A percentile compares a stretch with the other conserved stretches of the same genome.
Conservation (phyloP, 2,113 vertebrate species). For the Motacilla alba region DNA sequence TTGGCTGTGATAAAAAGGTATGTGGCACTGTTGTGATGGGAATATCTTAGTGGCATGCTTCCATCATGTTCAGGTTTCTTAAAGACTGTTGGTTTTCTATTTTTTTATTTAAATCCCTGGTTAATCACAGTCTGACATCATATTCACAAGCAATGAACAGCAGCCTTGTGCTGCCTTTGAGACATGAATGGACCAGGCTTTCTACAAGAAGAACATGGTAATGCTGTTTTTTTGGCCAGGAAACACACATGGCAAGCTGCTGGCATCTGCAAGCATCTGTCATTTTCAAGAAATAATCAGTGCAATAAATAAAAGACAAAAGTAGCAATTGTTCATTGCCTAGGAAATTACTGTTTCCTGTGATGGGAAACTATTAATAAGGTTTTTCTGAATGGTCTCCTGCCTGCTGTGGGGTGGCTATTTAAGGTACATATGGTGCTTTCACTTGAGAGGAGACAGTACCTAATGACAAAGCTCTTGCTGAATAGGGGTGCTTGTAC, state of each 20-base stretch:
- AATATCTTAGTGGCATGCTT: not conserved
- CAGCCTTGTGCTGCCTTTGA: not conserved
- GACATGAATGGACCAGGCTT: not conserved
- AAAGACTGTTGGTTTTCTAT: not conserved
- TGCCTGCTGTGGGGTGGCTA: not conserved
- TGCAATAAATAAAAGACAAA: not conserved
- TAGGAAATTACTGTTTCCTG: not conserved
- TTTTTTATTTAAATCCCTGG: not conserved
- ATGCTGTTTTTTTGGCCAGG: not conserved
- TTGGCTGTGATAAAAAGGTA: not conserved
- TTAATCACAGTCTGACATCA: not conserved
- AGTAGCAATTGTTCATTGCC: not conserved
- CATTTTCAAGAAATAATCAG: not conserved
- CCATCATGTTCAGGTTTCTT: not conserved
- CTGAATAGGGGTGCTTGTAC: not conserved
- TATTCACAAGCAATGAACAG: not conserved
- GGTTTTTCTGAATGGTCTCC: not conserved
- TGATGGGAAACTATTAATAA: not conserved
- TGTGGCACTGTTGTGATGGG: not conserved
- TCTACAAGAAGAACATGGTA: not conserved
- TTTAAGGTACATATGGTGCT: not conserved
- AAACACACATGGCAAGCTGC: not conserved
- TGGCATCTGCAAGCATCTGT: not conserved
- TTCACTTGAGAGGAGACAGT: not conserved
- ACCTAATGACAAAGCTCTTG: not conserved